These are phyloP conservation scores for Oasisia sp. DNA, from an alignment of 2,888 invertebrate genomes.

Conservation along the genomic window DNA sequence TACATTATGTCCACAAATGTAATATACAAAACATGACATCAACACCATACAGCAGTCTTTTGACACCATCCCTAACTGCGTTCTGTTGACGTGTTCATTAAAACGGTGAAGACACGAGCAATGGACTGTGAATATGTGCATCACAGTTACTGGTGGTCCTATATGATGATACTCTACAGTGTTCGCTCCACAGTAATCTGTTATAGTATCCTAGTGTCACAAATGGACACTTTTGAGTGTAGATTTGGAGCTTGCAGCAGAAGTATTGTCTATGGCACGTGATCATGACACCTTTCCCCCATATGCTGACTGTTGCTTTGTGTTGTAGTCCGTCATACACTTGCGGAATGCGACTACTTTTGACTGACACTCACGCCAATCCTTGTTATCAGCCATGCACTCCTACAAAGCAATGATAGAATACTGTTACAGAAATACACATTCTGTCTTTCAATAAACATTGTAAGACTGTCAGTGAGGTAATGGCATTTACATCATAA, in stretches of 20 bases:
- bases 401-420: background rate
- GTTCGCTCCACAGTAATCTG: background rate
- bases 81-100: background rate
- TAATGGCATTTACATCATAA: no score
- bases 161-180: background rate
- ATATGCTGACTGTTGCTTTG: background rate
- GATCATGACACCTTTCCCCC: background rate
- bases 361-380: background rate
- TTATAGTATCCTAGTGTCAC: background rate
- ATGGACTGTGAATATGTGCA: background rate
- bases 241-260: background rate
- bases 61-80: background rate
- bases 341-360: background rate
- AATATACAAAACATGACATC: background rate
- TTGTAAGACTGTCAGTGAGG: no score
- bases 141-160: background rate
- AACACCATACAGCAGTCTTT: background rate
- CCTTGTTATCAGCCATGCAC: slow-evolving; percentile 1
- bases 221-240: background rate
- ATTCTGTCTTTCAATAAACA: no score
- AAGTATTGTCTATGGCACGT: background rate
- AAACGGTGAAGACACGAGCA: background rate
- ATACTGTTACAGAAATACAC: no score
- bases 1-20: background rate
- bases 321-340: background rate